A percentile compares a stretch with the other conserved stretches of the same genome.
Evolutionary conservation across 2,113 vertebrate species (phyloP).

Genomic region (Urocynchramus pylzowi): DNA sequence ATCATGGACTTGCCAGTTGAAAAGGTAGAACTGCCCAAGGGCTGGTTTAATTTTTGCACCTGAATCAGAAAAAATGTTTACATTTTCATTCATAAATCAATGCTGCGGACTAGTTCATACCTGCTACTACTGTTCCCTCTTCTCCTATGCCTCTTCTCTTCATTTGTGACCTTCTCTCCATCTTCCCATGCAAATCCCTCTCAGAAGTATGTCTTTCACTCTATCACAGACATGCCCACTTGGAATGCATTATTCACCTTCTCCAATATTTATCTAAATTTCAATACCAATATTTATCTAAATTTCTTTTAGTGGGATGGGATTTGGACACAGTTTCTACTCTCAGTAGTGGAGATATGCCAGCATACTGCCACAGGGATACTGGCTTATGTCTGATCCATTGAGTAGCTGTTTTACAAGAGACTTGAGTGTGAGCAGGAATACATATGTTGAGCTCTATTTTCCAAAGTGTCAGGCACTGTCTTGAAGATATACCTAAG

Average conservation of each 20-base stretch:
- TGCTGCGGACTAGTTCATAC: neutral
- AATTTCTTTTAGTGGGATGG: neutral
- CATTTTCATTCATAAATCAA: slow-evolving; percentile 30
- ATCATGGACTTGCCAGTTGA: neutral
- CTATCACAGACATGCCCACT: neutral
- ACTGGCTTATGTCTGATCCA: neutral
- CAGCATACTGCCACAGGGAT: neutral
- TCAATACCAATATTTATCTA: neutral
- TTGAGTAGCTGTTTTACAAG: neutral
- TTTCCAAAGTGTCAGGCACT: neutral
- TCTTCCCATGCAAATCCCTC: neutral
- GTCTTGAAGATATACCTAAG: neutral
- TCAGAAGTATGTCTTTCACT: neutral
- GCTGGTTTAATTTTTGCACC: neutral
- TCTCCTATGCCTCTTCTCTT: neutral
- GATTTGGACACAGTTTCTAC: neutral
- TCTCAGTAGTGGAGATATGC: neutral
- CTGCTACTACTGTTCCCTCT: neutral
- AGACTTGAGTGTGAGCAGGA: neutral
- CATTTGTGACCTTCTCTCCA: neutral
- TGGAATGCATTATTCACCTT: neutral
- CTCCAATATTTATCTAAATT: neutral
- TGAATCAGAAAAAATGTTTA: neutral
- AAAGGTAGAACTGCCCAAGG: neutral
- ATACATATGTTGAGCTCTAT: neutral